A percentile compares a stretch with the other conserved stretches of the same genome.
These are phyloP conservation scores for Staurois parvus DNA, from an alignment of 2,797 vertebrate genomes.

Conservation along the genomic window DNA sequence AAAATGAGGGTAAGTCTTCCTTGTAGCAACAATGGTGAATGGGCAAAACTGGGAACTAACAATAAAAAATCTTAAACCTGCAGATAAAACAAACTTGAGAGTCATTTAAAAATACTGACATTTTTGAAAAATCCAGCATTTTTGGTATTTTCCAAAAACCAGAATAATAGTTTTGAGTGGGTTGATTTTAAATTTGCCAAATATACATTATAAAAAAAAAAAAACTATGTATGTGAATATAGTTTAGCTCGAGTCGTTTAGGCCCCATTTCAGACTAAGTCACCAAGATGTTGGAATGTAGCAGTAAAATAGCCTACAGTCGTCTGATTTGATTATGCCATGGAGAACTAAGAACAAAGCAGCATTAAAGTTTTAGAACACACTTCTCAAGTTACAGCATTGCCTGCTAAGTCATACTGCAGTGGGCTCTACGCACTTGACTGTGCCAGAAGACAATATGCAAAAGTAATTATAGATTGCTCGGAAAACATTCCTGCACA, in stretches of 20 bases:
- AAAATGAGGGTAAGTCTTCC: too few relatives aligned
- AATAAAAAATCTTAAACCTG: too few relatives aligned
- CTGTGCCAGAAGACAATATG: constrained; percentile 50
- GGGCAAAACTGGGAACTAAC: too few relatives aligned
- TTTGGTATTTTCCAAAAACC: too few relatives aligned
- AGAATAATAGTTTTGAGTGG: too few relatives aligned
- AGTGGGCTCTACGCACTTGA: not conserved
- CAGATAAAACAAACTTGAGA: too few relatives aligned
- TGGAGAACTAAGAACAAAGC: constrained; percentile 37
- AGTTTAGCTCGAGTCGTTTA: not conserved
- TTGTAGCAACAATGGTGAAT: too few relatives aligned
- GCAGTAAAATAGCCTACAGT: constrained; percentile 16
- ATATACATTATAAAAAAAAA: too few relatives aligned
- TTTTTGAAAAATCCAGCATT: too few relatives aligned
- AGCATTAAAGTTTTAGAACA: constrained; percentile 42
- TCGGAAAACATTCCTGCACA: constrained; percentile 33
- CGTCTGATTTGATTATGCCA: constrained; percentile 14
- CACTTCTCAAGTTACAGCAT: constrained; percentile 37
- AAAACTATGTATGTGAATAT: too few relatives aligned
- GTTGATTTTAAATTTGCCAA: too few relatives aligned
- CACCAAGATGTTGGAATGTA: constrained; percentile 2
- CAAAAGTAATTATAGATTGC: constrained; percentile 32
- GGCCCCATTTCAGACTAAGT: not conserved
- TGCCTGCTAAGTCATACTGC: constrained; percentile 28
- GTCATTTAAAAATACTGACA: too few relatives aligned